Percentiles rank a stretch among this genome's conserved stretches.
phyloP scores from a whole-genome alignment of 1,140 invertebrate species.

The Caenorhabditis briggsae region DNA sequence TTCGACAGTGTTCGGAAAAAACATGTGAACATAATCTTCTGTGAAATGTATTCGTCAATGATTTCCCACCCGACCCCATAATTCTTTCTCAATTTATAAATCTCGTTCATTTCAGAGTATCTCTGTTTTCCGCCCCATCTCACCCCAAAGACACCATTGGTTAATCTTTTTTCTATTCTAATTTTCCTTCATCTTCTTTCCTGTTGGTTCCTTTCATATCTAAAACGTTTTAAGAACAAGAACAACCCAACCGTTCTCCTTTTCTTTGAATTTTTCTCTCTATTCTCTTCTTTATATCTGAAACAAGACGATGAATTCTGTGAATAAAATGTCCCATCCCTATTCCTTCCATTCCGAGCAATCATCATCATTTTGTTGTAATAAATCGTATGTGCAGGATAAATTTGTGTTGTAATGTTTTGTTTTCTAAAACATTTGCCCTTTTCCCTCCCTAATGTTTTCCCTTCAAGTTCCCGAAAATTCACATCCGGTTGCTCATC shows the following conservation, averaged over 20 bases:
- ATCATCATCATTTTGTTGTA: background rate
- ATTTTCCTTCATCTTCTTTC: no score
- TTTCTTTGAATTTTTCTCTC: constrained; percentile 24
- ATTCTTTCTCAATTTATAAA: background rate
- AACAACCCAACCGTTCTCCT: no score
- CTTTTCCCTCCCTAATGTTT: background rate
- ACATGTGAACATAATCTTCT: background rate
- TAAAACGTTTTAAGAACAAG: no score
- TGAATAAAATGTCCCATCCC: constrained; percentile 6
- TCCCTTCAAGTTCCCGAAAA: background rate
- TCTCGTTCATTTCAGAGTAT: no score
- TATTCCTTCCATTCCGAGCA: background rate
- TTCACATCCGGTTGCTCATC: constrained; percentile 14
- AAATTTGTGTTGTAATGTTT: background rate
- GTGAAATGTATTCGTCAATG: constrained; percentile 25
- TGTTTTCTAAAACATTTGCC: background rate
- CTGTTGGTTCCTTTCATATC: no score
- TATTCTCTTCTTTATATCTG: background rate
- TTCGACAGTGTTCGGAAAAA: constrained; percentile 11
- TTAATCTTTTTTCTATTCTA: no score
- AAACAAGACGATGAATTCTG: constrained; percentile 6
- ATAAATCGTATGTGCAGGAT: constrained; percentile 10
- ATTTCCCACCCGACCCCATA: background rate
- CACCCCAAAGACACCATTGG: no score
- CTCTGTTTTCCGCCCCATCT: background rate